These are phyloP conservation scores for Hofmannophila pseudospretella DNA, from an alignment of 2,888 invertebrate genomes.

Conservation along the genomic window DNA sequence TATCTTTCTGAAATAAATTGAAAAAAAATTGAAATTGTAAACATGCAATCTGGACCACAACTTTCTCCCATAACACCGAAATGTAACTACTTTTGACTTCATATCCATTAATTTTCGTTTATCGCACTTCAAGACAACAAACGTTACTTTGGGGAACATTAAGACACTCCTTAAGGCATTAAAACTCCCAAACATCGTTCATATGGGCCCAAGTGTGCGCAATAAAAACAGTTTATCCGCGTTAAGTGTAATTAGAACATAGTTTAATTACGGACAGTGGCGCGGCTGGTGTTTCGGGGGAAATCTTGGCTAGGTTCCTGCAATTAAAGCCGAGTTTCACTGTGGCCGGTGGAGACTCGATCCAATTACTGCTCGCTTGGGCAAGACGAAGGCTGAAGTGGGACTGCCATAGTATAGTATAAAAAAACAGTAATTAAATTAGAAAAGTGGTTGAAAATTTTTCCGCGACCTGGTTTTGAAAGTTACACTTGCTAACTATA, in stretches of 20 bases:
- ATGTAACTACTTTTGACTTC: background rate
- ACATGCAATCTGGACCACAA: too few species aligned
- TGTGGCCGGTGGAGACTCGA: slow-evolving; percentile 42
- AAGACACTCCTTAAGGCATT: slow-evolving; percentile 3
- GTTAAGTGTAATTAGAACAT: slow-evolving; percentile 66
- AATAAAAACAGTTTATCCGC: slow-evolving; percentile 55
- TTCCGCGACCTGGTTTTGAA: too few species aligned
- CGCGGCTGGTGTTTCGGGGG: slow-evolving; percentile 50
- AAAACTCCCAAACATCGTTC: slow-evolving; percentile 4
- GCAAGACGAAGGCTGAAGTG: slow-evolving; percentile 15
- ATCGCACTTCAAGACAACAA: background rate
- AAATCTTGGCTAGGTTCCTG: slow-evolving; percentile 63
- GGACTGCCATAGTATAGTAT: too few species aligned
- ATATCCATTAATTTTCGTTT: background rate
- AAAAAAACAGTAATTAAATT: too few species aligned
- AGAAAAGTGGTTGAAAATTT: too few species aligned
- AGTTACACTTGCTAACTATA: too few species aligned
- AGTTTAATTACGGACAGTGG: slow-evolving; percentile 57
- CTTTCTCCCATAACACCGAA: background rate
- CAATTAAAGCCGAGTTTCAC: slow-evolving; percentile 62
- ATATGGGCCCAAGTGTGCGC: slow-evolving; percentile 20
- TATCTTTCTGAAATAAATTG: too few species aligned
- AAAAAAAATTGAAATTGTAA: too few species aligned
- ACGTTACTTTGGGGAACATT: background rate
- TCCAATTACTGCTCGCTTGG: slow-evolving; percentile 53